Percentiles rank a stretch among this genome's conserved stretches.
These are phyloP conservation scores for Chironomus tentans DNA, from an alignment of 2,888 invertebrate genomes.

Conservation along the genomic window DNA sequence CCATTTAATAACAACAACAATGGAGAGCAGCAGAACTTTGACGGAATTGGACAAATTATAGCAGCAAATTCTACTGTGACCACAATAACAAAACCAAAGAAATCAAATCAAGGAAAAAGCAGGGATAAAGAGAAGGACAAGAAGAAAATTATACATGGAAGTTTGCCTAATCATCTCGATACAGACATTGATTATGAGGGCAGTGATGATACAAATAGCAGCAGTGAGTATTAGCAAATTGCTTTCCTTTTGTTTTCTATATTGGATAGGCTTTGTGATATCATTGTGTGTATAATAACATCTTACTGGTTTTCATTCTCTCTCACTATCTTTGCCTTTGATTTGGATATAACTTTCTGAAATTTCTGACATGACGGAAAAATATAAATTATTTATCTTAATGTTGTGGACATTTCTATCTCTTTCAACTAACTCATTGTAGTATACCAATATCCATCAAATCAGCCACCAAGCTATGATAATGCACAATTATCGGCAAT, in stretches of 20 bases:
- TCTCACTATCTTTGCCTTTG: too few species aligned
- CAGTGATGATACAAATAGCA: slow-evolving; percentile 12
- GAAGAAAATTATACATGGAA: slow-evolving; percentile 31
- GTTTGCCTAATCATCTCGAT: slow-evolving; percentile 32
- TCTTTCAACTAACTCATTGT: not conserved
- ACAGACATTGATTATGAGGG: slow-evolving; percentile 28
- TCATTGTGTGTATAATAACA: too few species aligned
- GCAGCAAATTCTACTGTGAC: not conserved
- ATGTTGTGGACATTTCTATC: not conserved
- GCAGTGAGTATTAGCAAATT: slow-evolving; percentile 3
- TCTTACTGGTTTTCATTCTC: too few species aligned
- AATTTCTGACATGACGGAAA: too few species aligned
- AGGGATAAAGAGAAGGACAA: slow-evolving; percentile 27
- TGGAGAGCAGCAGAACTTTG: slow-evolving; percentile 4
- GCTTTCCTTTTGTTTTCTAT: not conserved
- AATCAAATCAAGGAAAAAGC: not conserved
- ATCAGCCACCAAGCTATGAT: slow-evolving; percentile 4
- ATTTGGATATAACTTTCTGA: too few species aligned
- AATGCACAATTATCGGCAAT: slow-evolving; percentile 16
- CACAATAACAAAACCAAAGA: not conserved
- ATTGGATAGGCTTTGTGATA: too few species aligned
- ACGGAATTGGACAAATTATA: slow-evolving; percentile 12
- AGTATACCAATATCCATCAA: slow-evolving; percentile 5
- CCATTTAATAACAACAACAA: slow-evolving; percentile 15
- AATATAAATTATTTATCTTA: too few species aligned